phyloP scores from a whole-genome alignment of 2,113 vertebrate species.

The Numenius arquata region DNA sequence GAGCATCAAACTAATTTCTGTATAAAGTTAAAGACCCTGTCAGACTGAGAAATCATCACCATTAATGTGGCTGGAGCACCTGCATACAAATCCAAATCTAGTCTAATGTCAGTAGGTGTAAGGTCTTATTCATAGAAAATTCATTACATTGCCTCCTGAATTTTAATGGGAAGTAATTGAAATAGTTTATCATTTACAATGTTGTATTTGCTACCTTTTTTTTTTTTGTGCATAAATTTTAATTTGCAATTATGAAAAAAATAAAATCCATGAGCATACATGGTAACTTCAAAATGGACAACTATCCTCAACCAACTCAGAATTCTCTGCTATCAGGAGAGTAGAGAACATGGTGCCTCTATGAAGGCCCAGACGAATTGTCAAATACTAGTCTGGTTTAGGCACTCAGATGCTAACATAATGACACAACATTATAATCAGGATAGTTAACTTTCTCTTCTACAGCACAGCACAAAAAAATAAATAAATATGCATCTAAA shows the following conservation, averaged over 20 bases:
- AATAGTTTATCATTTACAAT: background rate
- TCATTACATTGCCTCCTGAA: background rate
- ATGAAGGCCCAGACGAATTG: background rate
- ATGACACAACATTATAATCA: background rate
- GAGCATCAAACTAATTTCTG: slow-evolving; percentile 23
- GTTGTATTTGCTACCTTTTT: background rate
- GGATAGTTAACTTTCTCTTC: background rate
- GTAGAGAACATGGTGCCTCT: background rate
- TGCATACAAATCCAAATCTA: slow-evolving; percentile 24
- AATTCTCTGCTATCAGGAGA: background rate
- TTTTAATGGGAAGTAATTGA: slow-evolving; percentile 37
- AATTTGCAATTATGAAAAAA: background rate
- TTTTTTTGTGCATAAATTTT: background rate
- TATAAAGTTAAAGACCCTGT: slow-evolving; percentile 21
- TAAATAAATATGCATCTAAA: background rate
- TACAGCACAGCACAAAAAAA: background rate
- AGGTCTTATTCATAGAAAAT: slow-evolving; percentile 18
- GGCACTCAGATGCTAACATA: background rate
- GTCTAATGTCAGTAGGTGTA: background rate
- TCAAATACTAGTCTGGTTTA: background rate
- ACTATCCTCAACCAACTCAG: background rate
- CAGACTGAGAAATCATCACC: background rate
- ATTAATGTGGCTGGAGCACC: background rate
- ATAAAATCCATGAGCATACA: background rate
- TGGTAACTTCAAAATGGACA: background rate